A percentile compares a stretch with the other conserved stretches of the same genome.
These are phyloP conservation scores for Eleutherodactylus coqui DNA, from an alignment of 2,797 vertebrate species.

Conservation along the genomic window DNA sequence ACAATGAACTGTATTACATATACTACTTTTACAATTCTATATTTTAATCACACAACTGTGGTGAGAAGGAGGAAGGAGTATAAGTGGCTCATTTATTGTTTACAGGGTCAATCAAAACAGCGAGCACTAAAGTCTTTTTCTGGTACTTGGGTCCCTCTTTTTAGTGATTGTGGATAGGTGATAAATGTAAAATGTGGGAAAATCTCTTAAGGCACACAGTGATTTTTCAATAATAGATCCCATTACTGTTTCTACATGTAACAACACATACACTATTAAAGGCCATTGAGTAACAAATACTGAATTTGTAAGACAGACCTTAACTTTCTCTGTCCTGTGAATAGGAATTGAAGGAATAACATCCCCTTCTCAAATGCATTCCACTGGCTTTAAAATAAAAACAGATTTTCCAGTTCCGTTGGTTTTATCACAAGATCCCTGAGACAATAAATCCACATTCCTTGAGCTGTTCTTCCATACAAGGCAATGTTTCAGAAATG, in stretches of 20 bases:
- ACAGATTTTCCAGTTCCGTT: constrained; percentile 58
- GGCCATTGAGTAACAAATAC: neutral
- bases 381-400: constrained; percentile 61
- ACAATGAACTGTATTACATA: no score
- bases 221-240: neutral
- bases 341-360: constrained; percentile 41
- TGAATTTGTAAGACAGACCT: neutral
- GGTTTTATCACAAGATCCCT: constrained; percentile 61
- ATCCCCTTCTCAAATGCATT: constrained; percentile 50
- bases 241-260: neutral
- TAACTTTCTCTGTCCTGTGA: constrained; percentile 31
- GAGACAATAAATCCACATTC: constrained; percentile 61
- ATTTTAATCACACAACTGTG: no score
- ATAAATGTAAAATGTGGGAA: no score
- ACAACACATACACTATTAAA: neutral
- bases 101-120: no score
- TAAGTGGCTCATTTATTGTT: no score
- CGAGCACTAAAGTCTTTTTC: no score
- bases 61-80: no score
- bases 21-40: no score
- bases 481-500: constrained; percentile 54
- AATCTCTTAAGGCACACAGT: no score
- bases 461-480: constrained; percentile 50
- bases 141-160: no score
- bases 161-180: no score